phyloP scores from a whole-genome alignment of 2,888 invertebrate species.

The Drosophila neotestacea region DNA sequence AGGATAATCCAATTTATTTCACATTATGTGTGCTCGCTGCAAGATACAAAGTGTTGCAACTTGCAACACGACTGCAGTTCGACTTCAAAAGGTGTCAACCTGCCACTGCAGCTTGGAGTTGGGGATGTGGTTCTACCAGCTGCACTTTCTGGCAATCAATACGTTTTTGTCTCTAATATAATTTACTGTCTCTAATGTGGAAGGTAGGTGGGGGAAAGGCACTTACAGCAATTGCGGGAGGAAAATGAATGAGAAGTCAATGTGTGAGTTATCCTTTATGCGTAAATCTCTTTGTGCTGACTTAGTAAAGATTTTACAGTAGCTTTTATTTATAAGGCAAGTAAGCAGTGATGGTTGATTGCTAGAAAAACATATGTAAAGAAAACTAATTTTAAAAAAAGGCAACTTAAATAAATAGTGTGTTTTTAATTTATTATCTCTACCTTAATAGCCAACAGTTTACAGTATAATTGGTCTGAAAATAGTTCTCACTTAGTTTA shows the following conservation, averaged over 20 bases:
- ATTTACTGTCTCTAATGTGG: constrained; percentile 73
- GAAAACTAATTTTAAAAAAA: too few relatives aligned
- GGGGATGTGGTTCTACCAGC: neutral
- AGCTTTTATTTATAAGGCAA: neutral
- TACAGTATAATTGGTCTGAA: too few relatives aligned
- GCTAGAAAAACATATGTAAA: too few relatives aligned
- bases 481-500: too few relatives aligned
- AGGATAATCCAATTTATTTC: constrained; percentile 84
- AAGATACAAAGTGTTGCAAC: constrained; percentile 57
- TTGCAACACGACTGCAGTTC: constrained; percentile 35
- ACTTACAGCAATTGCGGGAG: neutral
- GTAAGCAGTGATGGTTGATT: too few relatives aligned
- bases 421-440: too few relatives aligned
- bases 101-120: constrained; percentile 30
- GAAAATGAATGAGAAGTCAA: neutral
- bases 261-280: constrained; percentile 2
- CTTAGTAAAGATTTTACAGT: neutral
- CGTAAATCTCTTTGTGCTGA: neutral
- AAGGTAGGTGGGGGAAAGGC: constrained; percentile 1
- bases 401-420: too few relatives aligned
- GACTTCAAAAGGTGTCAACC: constrained; percentile 73
- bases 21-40: constrained; percentile 66
- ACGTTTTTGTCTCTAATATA: constrained; percentile 81
- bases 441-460: too few relatives aligned
- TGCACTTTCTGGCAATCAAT: constrained; percentile 75